Evolutionary conservation across 2,113 vertebrate genomes (phyloP).

Genomic region (Burhinus oedicnemus): DNA sequence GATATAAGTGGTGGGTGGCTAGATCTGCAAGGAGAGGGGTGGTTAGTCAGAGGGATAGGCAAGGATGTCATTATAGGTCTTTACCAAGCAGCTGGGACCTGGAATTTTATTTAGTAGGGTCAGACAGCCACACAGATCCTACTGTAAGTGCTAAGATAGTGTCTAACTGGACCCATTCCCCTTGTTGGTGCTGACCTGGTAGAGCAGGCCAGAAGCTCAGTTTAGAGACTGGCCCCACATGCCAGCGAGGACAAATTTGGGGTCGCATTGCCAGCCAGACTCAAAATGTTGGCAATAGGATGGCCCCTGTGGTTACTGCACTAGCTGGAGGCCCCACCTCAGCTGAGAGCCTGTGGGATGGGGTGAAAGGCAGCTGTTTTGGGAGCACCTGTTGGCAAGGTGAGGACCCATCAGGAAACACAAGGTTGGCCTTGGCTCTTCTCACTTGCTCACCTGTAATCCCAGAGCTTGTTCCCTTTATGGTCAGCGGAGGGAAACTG

Average conservation of each 20-base stretch:
- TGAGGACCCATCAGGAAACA: neutral
- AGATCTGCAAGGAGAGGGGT: neutral
- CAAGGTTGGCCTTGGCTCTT: neutral
- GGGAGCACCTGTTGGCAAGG: neutral
- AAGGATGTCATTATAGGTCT: neutral
- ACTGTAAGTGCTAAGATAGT: neutral
- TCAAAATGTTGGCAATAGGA: neutral
- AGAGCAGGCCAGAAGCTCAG: neutral
- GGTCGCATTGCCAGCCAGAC: neutral
- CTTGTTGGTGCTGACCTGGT: no score
- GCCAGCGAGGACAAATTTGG: neutral
- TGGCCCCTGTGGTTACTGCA: neutral
- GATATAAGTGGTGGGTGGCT: neutral
- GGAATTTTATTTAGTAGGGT: neutral
- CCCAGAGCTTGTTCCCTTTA: neutral
- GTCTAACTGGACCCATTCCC: neutral
- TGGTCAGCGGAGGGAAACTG: neutral
- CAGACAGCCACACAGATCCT: neutral
- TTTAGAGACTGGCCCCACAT: neutral
- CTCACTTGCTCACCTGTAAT: neutral
- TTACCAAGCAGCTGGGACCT: neutral
- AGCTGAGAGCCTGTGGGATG: neutral
- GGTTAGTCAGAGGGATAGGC: neutral
- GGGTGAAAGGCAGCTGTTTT: neutral
- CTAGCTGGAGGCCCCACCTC: neutral